Base-by-base conservation (phyloP, 2,888 invertebrate species). In the Patella pellucida region DNA sequence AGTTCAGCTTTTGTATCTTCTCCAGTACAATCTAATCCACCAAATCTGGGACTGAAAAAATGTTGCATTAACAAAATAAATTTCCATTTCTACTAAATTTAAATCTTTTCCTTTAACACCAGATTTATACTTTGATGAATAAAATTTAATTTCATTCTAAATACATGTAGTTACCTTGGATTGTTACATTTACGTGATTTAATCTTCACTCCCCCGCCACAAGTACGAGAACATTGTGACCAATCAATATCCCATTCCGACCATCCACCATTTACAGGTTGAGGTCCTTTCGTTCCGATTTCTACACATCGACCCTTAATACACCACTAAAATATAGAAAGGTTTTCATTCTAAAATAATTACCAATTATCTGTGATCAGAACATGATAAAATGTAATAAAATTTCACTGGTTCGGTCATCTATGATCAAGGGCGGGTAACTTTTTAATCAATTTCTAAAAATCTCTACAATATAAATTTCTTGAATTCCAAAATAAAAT, bases 191-290 rank as follows among this genome's bases (percentile, higher is more conserved):
- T 73, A 72, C 87, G 79, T 51, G 73, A 77, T 71, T 79, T 81
- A 14, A 81, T 73, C 23, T 80, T 78, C 11, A 86, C 84, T 4
- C 87, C 87, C 1, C 86, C 87, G 0, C 85, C 85, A 78, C 86
- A 86, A 1, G 83, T 77, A 19, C 85, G 79, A 1, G 85, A 82
- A 71, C 87, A 87, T 0, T 74, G 19, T 5, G 85, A 80, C 82
- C 83, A 86, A 12, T 82, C 71, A 3, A 71, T 3, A 23, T 84
- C 82, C 83, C 83, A 87, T 9, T 71, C 74, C 12, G 85, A 85
- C 87, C 87, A 87, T 4, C 81, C 82, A 2, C 86, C 86, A 74
- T 86, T 73, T 67, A 76, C 70, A 4, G 78, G 71, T 1, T 68
- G 73, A 16, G 86, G 86, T 2, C 82, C 78, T 12, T 82, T 78